Conservation (phyloP, 2,113 vertebrate genomes). For the Amblyornis subalaris region DNA sequence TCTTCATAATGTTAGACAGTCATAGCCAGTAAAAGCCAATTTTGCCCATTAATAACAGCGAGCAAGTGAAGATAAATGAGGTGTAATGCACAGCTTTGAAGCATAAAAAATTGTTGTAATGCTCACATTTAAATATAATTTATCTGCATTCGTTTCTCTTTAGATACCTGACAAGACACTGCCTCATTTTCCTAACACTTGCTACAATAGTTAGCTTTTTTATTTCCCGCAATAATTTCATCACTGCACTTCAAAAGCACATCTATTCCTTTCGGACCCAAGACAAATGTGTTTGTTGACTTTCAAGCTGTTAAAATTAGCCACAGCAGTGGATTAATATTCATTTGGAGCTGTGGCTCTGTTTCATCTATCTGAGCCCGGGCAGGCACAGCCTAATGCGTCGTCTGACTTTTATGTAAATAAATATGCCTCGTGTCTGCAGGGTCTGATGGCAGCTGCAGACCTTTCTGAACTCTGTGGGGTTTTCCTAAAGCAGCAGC, state of each 20-base stretch:
- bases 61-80: background rate
- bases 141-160: slow-evolving; percentile 34
- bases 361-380: slow-evolving; percentile 19
- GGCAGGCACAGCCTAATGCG: background rate
- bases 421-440: slow-evolving; percentile 1
- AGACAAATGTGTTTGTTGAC: slow-evolving; percentile 51
- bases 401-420: slow-evolving; percentile 52
- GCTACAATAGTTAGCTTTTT: background rate
- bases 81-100: slow-evolving; percentile 5
- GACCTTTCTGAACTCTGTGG: background rate
- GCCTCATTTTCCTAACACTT: background rate
- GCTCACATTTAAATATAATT: slow-evolving; percentile 39
- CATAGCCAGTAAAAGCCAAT: background rate
- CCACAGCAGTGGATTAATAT: slow-evolving; percentile 33
- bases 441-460: background rate
- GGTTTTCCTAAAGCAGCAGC: background rate
- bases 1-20: background rate
- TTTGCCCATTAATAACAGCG: background rate
- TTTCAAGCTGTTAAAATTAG: slow-evolving; percentile 52
- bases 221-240: slow-evolving; percentile 49
- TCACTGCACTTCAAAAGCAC: slow-evolving; percentile 35
- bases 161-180: background rate
- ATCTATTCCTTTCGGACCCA: background rate
- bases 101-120: slow-evolving; percentile 1
- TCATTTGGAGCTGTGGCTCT: slow-evolving; percentile 14